Conservation (phyloP, 64 coral and sea anemone species). For the Pachyseris speciosa region DNA sequence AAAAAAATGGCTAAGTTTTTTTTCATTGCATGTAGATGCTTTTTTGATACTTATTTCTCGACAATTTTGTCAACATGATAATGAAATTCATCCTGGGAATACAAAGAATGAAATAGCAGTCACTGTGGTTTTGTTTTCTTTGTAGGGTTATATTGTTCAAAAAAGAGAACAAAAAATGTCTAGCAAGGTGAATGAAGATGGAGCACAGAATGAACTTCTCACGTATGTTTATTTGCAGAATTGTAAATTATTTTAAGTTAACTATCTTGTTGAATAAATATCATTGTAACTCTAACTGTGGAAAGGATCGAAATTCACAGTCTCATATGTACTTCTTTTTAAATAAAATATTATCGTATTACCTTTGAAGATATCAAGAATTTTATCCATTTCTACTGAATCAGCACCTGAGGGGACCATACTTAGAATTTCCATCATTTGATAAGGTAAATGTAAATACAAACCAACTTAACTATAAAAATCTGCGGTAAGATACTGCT, state of each 20-base stretch:
- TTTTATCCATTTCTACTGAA: constrained; percentile 92
- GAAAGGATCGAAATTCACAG: too few relatives aligned
- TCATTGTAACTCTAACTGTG: too few relatives aligned
- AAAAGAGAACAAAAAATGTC: constrained; percentile 90
- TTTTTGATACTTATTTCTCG: too few relatives aligned
- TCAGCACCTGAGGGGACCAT: constrained; percentile 78
- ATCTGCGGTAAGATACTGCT: too few relatives aligned
- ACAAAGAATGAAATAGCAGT: not conserved
- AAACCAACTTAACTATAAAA: too few relatives aligned
- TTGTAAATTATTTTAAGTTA: too few relatives aligned
- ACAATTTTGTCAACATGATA: too few relatives aligned
- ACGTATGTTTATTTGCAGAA: constrained; percentile 89
- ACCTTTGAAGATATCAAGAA: constrained; percentile 80
- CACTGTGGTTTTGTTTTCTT: not conserved
- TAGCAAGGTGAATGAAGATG: not conserved
- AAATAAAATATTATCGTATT: too few relatives aligned
- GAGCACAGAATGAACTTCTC: constrained; percentile 52
- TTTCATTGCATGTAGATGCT: too few relatives aligned
- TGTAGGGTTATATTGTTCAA: constrained; percentile 95
- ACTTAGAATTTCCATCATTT: constrained; percentile 89
- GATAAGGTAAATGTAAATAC: constrained; percentile 78
- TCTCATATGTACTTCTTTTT: too few relatives aligned
- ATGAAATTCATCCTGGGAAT: too few relatives aligned
- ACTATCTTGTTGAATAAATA: too few relatives aligned
- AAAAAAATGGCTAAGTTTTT: not conserved